Base-by-base conservation (phyloP, 2,888 invertebrate species). In the Drosophila multiciliata region DNA sequence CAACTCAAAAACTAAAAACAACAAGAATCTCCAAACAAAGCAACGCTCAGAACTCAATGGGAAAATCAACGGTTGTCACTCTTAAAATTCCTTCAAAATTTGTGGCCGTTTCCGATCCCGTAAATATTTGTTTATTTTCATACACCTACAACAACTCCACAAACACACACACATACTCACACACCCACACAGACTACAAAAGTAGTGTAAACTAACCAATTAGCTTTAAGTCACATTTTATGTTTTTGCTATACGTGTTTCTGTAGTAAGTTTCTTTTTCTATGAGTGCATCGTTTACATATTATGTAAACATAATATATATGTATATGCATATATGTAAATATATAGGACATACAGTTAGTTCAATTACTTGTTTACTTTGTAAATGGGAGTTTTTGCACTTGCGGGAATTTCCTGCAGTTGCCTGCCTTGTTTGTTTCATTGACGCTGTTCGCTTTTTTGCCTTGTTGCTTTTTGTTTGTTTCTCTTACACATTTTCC, bases 31-130 rank as follows among this genome's bases (percentile, higher is more conserved):
- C 61, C 32, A 63, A 75, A 53, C 64, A 66, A 70, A 70, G 59
- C 73, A 75, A 78, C 78, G 70, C 52, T 66, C 66, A 71, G 57
- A 66, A 54, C 48, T 40, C 73, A 68, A 48, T 49, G 35, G 68
- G 68, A 45, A 49, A 52, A 36, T 49, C 29, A 35, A 32, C 32
- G 54, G 61, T 69, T 52, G 50, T 58, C 62, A 68, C 48, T 75
- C 78, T 75, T 68, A 71, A 75, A 63, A 71, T 58, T 66, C 82
- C 71, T 58, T 48, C 84, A 73, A 66, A 67, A 78, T 87, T 89
- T 73, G 70, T 77, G 69, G 83, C 87, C 61, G 78, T 72, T 61
- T 78, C 78, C 70, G 73, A 75, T 52, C 90, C 90, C 78, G 90
- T 90, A 90, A 90, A 90, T 90, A 89, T 40, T 23, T 38, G 45